Evolutionary conservation across 2,113 vertebrate species (phyloP).

Genomic region (Salminus brasiliensis): DNA sequence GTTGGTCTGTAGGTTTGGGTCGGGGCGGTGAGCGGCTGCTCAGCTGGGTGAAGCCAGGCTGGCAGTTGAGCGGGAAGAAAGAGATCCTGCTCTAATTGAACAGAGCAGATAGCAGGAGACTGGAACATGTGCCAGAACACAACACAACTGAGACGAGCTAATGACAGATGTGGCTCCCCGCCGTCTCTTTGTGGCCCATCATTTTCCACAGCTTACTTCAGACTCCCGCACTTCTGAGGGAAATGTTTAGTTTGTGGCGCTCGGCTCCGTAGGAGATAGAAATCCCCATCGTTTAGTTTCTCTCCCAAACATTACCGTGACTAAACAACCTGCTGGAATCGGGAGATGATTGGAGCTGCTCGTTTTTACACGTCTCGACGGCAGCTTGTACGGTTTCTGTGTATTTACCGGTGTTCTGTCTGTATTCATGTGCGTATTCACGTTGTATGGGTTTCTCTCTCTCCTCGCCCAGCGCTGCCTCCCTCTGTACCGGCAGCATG

Average conservation of each 20-base stretch:
- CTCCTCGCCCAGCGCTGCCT: conserved; percentile 3
- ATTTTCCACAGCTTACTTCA: conserved; percentile 7
- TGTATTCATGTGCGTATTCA: conserved; percentile 12
- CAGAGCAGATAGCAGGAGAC: conserved; percentile 20
- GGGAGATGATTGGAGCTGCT: neutral
- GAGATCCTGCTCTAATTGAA: conserved; percentile 23
- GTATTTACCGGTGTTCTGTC: neutral
- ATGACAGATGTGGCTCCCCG: conserved; percentile 35
- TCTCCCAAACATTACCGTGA: neutral
- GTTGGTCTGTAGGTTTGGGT: neutral
- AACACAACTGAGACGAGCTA: conserved; percentile 11
- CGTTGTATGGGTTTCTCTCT: neutral
- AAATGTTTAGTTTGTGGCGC: conserved; percentile 20
- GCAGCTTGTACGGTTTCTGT: neutral
- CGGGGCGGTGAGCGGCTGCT: no score
- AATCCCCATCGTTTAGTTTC: neutral
- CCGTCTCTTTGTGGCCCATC: conserved; percentile 16
- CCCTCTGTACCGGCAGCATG: neutral
- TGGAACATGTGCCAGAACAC: conserved; percentile 20
- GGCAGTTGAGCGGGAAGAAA: neutral
- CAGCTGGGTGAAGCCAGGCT: conserved; percentile 1
- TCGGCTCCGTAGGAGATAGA: conserved; percentile 1
- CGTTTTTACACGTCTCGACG: no score
- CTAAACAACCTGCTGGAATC: neutral
- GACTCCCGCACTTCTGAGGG: neutral